These are phyloP conservation scores for Cataglyphis albicans DNA, from an alignment of 2,888 invertebrate species.

Conservation along the genomic window DNA sequence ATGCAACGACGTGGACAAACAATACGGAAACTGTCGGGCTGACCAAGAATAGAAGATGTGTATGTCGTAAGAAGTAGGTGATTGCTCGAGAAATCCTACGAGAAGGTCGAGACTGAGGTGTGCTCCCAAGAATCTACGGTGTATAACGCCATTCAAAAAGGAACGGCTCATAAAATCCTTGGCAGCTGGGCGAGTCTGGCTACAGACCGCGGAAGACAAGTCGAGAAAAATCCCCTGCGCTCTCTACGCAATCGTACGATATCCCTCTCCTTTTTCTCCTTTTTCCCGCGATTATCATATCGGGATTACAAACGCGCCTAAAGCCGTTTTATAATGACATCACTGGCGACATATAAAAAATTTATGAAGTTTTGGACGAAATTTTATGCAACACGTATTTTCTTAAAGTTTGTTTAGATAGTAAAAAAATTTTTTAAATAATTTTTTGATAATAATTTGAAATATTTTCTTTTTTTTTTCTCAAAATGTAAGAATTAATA, in stretches of 20 bases:
- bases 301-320: slow-evolving; percentile 22
- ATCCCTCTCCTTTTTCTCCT: neutral
- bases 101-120: slow-evolving; percentile 45
- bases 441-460: neutral
- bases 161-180: slow-evolving; percentile 71
- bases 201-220: neutral
- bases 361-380: slow-evolving; percentile 23
- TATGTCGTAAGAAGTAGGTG: slow-evolving; percentile 60
- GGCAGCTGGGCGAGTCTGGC: slow-evolving; percentile 52
- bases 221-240: slow-evolving; percentile 63
- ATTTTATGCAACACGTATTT: neutral
- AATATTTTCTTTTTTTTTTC: slow-evolving; percentile 1
- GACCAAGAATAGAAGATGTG: slow-evolving; percentile 44
- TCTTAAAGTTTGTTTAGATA: neutral
- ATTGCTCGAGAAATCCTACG: slow-evolving; percentile 60
- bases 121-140: slow-evolving; percentile 64
- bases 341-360: neutral
- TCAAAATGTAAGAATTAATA: neutral
- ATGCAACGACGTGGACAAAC: slow-evolving; percentile 43
- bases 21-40: slow-evolving; percentile 32
- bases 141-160: slow-evolving; percentile 69
- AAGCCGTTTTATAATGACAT: slow-evolving; percentile 24
- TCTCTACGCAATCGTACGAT: slow-evolving; percentile 47
- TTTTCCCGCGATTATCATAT: slow-evolving; percentile 18
- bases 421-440: neutral